A percentile compares a stretch with the other conserved stretches of the same genome.
Evolutionary conservation across 2,113 vertebrate genomes (phyloP).

Genomic region (Colius striatus): DNA sequence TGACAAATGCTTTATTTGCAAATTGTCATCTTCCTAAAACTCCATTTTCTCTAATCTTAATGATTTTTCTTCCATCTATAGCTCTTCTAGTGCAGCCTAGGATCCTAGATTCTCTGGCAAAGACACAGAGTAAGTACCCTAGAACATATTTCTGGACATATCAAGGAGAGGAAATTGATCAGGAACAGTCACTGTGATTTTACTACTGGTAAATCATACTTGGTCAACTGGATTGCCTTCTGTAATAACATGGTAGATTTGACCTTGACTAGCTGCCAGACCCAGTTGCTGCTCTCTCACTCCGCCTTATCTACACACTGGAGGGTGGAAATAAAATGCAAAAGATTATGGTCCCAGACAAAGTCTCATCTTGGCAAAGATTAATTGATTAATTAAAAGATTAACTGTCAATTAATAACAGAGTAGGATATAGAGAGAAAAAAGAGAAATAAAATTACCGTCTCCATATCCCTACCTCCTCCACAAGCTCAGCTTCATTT

Average conservation of each 20-base stretch:
- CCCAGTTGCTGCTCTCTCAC: background rate
- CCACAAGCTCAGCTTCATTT: background rate
- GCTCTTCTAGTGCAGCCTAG: background rate
- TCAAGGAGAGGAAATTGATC: background rate
- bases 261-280: background rate
- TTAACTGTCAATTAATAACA: background rate
- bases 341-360: background rate
- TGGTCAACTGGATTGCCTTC: background rate
- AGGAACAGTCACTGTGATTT: background rate
- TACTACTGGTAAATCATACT: background rate
- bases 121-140: rapidly evolving
- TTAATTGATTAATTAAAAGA: no score
- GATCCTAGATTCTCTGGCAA: background rate
- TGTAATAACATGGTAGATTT: background rate
- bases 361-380: background rate
- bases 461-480: background rate
- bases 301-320: rapidly evolving
- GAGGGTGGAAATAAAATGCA: background rate
- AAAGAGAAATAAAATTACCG: background rate
- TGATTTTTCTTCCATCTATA: background rate
- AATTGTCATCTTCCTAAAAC: background rate
- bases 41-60: background rate
- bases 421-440: background rate
- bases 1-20: background rate
- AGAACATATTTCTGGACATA: background rate